phyloP scores from a whole-genome alignment of 2,797 vertebrate species.

The Fistularia tabacaria region DNA sequence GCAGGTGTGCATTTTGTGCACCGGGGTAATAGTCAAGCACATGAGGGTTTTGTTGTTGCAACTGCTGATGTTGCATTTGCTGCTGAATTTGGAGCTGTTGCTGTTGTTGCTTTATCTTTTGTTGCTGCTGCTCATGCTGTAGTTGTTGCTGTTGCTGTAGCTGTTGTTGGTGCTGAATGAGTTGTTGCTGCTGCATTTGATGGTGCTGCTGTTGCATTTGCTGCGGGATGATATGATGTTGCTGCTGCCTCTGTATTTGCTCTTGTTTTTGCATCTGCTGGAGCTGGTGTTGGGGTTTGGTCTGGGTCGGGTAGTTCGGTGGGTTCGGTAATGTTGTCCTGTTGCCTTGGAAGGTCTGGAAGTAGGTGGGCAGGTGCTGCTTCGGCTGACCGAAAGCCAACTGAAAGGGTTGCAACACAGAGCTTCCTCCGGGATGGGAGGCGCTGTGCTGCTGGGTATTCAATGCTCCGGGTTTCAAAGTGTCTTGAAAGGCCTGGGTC shows the following conservation, averaged over 20 bases:
- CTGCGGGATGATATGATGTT: constrained; percentile 61
- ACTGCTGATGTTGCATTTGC: constrained; percentile 81
- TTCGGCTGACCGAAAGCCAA: constrained; percentile 94
- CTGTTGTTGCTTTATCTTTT: constrained; percentile 51
- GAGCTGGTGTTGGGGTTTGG: constrained; percentile 73
- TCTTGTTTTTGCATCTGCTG: constrained; percentile 78
- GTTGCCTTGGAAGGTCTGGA: constrained; percentile 86
- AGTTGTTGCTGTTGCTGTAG: constrained; percentile 58
- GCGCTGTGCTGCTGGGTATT: constrained; percentile 77
- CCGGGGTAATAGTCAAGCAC: constrained; percentile 66
- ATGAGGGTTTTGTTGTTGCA: constrained; percentile 73
- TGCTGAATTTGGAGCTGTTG: constrained; percentile 63
- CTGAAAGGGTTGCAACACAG: constrained; percentile 92
- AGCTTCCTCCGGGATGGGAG: constrained; percentile 65
- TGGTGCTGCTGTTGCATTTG: constrained; percentile 62
- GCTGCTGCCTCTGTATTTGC: constrained; percentile 55
- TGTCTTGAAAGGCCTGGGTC: constrained; percentile 72
- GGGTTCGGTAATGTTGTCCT: constrained; percentile 81
- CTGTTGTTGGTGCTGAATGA: constrained; percentile 58
- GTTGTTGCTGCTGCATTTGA: constrained; percentile 57
- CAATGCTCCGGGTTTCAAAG: constrained; percentile 74
- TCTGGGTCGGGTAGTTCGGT: constrained; percentile 72
- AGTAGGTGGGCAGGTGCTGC: constrained; percentile 79
- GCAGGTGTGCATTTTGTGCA: constrained; percentile 58
- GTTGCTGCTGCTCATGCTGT: constrained; percentile 63